Conservation (phyloP, 2,797 vertebrate genomes). For the Stomatorhinus walkeri region DNA sequence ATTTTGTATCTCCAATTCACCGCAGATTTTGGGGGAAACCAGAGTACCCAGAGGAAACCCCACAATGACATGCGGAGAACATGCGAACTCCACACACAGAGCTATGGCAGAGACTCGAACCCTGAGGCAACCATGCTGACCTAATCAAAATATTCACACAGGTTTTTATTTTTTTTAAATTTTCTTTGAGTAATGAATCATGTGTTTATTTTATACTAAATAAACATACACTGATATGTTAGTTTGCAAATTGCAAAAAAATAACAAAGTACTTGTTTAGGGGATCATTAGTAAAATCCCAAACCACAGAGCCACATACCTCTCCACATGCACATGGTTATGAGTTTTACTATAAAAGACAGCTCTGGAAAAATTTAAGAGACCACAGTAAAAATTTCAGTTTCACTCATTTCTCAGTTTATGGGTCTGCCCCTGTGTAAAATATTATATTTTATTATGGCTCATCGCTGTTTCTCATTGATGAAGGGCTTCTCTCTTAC, state of each 20-base stretch:
- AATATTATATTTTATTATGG: background rate
- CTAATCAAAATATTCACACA: background rate
- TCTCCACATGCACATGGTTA: background rate
- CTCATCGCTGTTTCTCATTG: background rate
- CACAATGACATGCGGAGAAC: background rate
- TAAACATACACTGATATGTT: background rate
- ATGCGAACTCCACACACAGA: background rate
- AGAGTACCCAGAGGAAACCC: background rate
- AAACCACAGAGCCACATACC: background rate
- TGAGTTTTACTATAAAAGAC: background rate
- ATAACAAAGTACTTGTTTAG: background rate
- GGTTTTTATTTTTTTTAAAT: background rate
- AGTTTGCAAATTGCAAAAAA: background rate
- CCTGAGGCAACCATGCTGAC: background rate
- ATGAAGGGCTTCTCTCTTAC: background rate
- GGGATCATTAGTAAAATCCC: background rate
- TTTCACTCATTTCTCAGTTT: background rate
- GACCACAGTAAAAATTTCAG: background rate
- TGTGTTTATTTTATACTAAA: background rate
- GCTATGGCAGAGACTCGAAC: background rate
- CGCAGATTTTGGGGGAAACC: background rate
- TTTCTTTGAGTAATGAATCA: background rate
- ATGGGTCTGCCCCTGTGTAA: background rate
- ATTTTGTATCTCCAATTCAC: background rate
- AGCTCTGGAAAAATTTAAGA: background rate